phyloP scores from a whole-genome alignment of 2,888 invertebrate genomes.

The Drosophila picticornis region DNA sequence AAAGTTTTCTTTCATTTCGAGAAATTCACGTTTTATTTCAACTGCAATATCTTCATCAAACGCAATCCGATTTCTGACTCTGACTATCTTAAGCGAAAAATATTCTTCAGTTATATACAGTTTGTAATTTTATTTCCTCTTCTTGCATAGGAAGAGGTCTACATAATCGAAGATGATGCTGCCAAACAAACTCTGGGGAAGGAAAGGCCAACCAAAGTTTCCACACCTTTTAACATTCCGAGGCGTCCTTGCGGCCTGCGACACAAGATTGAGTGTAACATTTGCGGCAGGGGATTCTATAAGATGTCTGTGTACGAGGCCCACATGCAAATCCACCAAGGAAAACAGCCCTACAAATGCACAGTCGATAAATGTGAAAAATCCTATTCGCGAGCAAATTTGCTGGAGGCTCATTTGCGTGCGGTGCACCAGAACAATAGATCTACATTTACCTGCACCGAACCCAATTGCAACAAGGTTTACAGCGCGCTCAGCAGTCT shows the following conservation, averaged over 20 bases:
- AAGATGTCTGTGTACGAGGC: slow-evolving; percentile 63
- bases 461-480: slow-evolving; percentile 54
- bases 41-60: neutral
- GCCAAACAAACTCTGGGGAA: slow-evolving; percentile 30
- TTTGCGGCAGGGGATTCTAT: slow-evolving; percentile 64
- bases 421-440: slow-evolving; percentile 37
- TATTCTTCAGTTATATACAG: neutral
- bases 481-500: slow-evolving; percentile 65
- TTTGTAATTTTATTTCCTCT: neutral
- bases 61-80: neutral
- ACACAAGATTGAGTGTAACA: slow-evolving; percentile 47
- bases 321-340: slow-evolving; percentile 59
- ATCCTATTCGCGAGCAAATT: slow-evolving; percentile 50
- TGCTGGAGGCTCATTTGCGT: slow-evolving; percentile 45
- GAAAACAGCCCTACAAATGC: slow-evolving; percentile 60
- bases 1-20: neutral
- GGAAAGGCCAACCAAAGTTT: slow-evolving; percentile 31
- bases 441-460: slow-evolving; percentile 32
- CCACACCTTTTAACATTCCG: neutral
- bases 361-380: slow-evolving; percentile 44
- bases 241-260: slow-evolving; percentile 29
- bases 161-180: slow-evolving; percentile 59
- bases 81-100: neutral
- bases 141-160: slow-evolving; percentile 63
- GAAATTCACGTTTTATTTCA: too few relatives aligned